Percentiles rank a stretch among this genome's conserved stretches.
These are phyloP conservation scores for Chamaea fasciata DNA, from an alignment of 2,113 vertebrate species.

Conservation along the genomic window DNA sequence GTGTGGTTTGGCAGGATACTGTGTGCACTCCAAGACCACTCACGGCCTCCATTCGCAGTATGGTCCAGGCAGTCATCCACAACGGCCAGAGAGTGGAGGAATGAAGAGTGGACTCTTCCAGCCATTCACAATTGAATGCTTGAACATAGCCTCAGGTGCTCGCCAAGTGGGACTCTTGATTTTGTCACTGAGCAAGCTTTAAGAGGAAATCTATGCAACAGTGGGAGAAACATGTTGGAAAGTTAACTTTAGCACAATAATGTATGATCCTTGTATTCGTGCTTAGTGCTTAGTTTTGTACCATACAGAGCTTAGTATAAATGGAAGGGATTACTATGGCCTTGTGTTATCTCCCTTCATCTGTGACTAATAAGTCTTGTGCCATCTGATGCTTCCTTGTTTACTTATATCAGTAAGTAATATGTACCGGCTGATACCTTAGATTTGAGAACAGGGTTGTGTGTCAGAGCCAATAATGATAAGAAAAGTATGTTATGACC, in stretches of 20 bases:
- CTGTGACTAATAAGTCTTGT: background rate
- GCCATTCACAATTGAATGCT: no score
- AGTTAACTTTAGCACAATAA: background rate
- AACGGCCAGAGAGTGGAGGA: no score
- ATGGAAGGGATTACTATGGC: background rate
- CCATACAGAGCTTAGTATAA: background rate
- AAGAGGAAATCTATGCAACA: background rate
- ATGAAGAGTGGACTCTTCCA: background rate
- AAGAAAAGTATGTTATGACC: background rate
- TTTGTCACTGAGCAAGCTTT: background rate
- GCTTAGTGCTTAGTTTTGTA: background rate
- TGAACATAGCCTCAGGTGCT: rapidly evolving
- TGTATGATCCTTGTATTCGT: no score
- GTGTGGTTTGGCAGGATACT: rapidly evolving
- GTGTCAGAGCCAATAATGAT: background rate
- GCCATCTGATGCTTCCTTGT: background rate
- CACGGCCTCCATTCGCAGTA: rapidly evolving
- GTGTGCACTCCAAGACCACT: rapidly evolving
- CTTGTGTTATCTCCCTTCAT: background rate
- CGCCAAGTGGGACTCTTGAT: background rate
- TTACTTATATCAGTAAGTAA: background rate
- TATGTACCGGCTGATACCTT: background rate
- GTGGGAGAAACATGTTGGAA: background rate
- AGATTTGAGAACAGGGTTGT: background rate
- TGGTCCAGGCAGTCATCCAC: rapidly evolving